phyloP scores from a whole-genome alignment of 2,888 invertebrate genomes.

The Drosophila diplacantha region DNA sequence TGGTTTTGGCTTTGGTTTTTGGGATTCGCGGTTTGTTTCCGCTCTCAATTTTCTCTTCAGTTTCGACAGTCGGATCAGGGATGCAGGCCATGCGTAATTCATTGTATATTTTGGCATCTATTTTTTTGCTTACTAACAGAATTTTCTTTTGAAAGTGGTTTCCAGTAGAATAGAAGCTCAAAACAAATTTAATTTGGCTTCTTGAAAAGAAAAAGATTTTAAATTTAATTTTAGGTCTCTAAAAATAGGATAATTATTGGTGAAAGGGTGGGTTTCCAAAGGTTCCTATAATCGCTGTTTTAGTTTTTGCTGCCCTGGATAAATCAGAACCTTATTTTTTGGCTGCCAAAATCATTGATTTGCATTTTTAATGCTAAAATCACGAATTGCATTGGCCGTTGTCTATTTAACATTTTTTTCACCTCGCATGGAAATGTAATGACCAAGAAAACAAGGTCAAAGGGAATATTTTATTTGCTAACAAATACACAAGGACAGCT shows the following conservation, averaged over 20 bases:
- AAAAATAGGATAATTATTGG: too few relatives aligned
- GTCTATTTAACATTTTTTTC: neutral
- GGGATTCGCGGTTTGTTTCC: constrained; percentile 28
- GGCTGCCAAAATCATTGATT: constrained; percentile 30
- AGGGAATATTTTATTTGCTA: constrained; percentile 15
- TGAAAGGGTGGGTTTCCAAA: too few relatives aligned
- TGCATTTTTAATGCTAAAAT: constrained; percentile 24
- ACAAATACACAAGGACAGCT: neutral
- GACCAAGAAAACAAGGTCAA: constrained; percentile 7
- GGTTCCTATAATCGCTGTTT: too few relatives aligned
- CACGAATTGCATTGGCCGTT: constrained; percentile 7
- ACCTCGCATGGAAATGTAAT: neutral
- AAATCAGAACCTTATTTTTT: constrained; percentile 31
- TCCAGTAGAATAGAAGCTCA: too few relatives aligned
- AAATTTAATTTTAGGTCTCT: neutral
- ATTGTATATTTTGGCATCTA: neutral
- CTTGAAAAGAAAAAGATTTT: too few relatives aligned
- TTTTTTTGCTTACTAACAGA: neutral
- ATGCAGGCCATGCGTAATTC: neutral
- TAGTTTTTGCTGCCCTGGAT: neutral
- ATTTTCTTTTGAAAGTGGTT: neutral
- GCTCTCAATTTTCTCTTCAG: neutral
- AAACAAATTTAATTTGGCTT: neutral
- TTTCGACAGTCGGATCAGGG: constrained; percentile 9
- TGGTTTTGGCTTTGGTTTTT: constrained; percentile 41